Evolutionary conservation across 2,797 vertebrate genomes (phyloP), one percentile per base, ranked within the genome.

Genomic region (Myotis vivesi): DNA sequence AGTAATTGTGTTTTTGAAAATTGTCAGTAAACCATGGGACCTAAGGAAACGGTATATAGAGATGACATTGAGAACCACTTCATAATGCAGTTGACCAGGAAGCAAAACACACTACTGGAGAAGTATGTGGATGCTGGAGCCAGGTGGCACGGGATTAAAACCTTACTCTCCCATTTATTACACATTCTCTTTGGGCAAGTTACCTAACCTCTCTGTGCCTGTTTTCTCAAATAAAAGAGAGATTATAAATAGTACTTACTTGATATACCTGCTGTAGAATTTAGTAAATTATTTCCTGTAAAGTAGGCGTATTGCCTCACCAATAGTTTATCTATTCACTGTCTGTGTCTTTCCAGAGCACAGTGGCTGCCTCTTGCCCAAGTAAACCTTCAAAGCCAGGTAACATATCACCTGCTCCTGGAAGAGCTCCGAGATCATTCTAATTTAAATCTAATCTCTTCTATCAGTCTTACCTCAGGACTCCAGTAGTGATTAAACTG

Each of bases 221-320:
- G 19, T 83, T 89, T 82, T 51, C 55, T 66, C 68, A 94, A 88
- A 85, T 36, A 57, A 87, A 66, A 75, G 36, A 81, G 28, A 90
- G 30, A 28, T 53, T 69, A 76, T 41, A 80, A 69, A 23, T 59
- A 55, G 46, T 66, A 36, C 30, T 81, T 75, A 41, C 12, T 72
- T 86, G 72, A 68, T 16, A 71, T 19, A 91, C 20, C 41, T 91
- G 2, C 91, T 49, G 5, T 44, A 86, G 80, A 93, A 82, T 59
- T 82, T 82, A 57, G 30, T 69, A 80, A 71, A 38, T 62, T 84
- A 53, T 41, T 69, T 51, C 8, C 51, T 84, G 1, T 51, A 57
- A 62, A 88, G 53, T 22, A 87, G 75, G 19, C n/a, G 22, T 46
- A 30, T 9, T 30, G 33, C 15, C 49, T 91, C 3, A 44, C 10